Evolutionary conservation across 2,888 invertebrate genomes (phyloP).

Genomic region (Epirrita christyi): DNA sequence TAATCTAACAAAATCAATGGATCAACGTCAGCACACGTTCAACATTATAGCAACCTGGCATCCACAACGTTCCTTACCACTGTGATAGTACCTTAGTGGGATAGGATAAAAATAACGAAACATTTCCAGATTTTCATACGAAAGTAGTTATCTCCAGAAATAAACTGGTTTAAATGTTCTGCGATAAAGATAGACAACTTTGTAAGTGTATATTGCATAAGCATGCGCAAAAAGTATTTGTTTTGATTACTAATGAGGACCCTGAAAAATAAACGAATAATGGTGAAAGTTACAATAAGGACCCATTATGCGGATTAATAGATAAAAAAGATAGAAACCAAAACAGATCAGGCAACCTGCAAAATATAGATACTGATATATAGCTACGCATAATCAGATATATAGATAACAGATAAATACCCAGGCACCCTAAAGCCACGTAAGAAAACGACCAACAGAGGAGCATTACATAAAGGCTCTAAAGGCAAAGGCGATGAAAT

Average conservation of each 20-base stretch:
- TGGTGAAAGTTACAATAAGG: neutral
- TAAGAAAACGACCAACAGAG: neutral
- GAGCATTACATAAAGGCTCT: neutral
- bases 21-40: neutral
- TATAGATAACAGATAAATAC: too few relatives aligned
- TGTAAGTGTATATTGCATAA: neutral
- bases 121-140: neutral
- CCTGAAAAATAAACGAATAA: too few relatives aligned
- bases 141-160: neutral
- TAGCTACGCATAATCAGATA: too few relatives aligned
- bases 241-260: neutral
- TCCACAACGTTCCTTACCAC: too few relatives aligned
- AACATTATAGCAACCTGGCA: neutral
- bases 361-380: too few relatives aligned
- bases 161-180: conserved; percentile 4
- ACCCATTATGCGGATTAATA: neutral
- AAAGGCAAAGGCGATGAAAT: neutral
- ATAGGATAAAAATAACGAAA: neutral
- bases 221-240: neutral
- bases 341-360: neutral
- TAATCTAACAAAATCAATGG: neutral
- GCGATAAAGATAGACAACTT: conserved; percentile 5
- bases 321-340: neutral
- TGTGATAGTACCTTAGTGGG: too few relatives aligned
- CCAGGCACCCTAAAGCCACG: too few relatives aligned